phyloP scores from a whole-genome alignment of 2,113 vertebrate species.

The pig (Sus scrofa) region DNA sequence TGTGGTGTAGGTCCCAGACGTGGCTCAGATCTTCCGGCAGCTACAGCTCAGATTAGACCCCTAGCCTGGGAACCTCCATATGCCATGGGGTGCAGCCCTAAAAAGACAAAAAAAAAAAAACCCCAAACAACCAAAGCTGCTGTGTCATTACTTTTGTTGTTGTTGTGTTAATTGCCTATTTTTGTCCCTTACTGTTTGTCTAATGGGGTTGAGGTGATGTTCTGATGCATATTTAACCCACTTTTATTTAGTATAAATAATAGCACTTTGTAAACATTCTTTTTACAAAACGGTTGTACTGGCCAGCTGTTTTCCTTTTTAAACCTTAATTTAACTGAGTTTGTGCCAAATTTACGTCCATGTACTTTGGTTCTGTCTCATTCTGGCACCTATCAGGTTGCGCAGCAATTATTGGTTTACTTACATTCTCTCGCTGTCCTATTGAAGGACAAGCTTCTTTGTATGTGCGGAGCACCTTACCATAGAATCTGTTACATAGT shows the following conservation, averaged over 20 bases:
- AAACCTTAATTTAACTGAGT: not conserved
- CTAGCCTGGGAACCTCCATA: too few relatives aligned
- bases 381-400: not conserved
- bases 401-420: not conserved
- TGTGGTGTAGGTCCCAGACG: too few relatives aligned
- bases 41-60: too few relatives aligned
- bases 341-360: not conserved
- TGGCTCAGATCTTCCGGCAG: too few relatives aligned
- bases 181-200: not conserved
- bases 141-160: not conserved
- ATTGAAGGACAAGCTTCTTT: not conserved
- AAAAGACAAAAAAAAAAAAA: too few relatives aligned
- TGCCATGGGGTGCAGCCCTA: too few relatives aligned
- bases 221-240: not conserved
- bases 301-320: not conserved
- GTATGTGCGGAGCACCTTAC: not conserved
- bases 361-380: not conserved
- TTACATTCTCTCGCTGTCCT: not conserved
- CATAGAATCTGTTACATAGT: not conserved
- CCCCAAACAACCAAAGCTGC: too few relatives aligned
- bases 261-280: not conserved
- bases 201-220: not conserved
- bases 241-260: not conserved
- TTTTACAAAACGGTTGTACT: constrained; percentile 52
- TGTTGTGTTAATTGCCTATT: not conserved